Base-by-base conservation (phyloP, 1,140 invertebrate species). In the Glossosoma conforme region DNA sequence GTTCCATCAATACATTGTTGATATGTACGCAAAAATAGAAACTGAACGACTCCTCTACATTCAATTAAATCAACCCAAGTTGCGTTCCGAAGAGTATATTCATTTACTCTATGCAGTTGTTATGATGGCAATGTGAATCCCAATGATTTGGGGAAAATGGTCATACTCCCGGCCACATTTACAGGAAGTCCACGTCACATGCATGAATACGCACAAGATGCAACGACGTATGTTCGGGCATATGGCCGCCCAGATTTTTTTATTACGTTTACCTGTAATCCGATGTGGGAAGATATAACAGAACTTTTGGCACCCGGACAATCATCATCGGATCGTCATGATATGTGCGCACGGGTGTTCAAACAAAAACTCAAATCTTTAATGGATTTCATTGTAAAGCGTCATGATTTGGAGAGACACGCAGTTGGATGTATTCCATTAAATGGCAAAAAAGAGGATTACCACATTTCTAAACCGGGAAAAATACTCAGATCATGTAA, bases 11-110 rank as follows among this genome's bases (percentile, higher is more conserved):
- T 76, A 62, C 62, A 44, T 72, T 21, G 70, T 75, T 1, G 69
- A 78, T 60, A 70, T 74, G 64, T 76, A 69, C 61, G 63, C 64
- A 2, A 75, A 75, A 65, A 63, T 77, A 21, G 74, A 77, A 65
- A 68, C 57, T 2, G 65, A 73, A 55, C 50, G 67, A 36, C 58
- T 75, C n/a, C 45, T 62, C 53, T 76, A 60, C 47, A 67, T 74
- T 25, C 32, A 62, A 24, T 58, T 62, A n/a, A 69, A 76, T 56
- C 72, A 78, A 60, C 54, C 32, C 3, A 56, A 58, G 35, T 44
- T 61, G 20, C 33, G 56, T 36, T n/a, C 37, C 9, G 59, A 62
- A 30, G 19, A 63, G 8, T 62, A 62, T 24, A 60, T 62, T 28
- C 60, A 65, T 46, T 50, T 67, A 9, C 53, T 55, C 30, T 63